These are phyloP conservation scores for Philereme transversata DNA, from an alignment of 2,888 invertebrate genomes.

Conservation along the genomic window DNA sequence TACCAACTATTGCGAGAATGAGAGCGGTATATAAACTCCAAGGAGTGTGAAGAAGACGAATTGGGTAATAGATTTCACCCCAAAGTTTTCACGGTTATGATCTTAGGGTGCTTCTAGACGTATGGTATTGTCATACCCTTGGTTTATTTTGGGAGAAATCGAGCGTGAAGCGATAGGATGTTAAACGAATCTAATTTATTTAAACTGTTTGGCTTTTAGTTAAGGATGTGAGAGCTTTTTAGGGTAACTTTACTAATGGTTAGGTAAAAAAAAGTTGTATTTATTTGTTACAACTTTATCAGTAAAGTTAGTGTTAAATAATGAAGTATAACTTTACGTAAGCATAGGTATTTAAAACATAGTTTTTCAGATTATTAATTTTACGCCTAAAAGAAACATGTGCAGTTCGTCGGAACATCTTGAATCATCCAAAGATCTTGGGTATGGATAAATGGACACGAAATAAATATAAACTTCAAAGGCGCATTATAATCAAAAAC, in stretches of 20 bases:
- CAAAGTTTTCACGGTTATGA: slow-evolving; percentile 62
- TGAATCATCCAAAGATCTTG: slow-evolving; percentile 7
- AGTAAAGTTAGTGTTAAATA: too few species aligned
- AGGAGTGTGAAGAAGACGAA: slow-evolving; percentile 52
- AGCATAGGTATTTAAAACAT: too few species aligned
- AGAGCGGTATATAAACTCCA: slow-evolving; percentile 36
- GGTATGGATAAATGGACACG: slow-evolving; percentile 14
- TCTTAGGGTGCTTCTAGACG: slow-evolving; percentile 59
- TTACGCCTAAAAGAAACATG: too few species aligned
- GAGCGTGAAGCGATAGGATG: slow-evolving; percentile 71
- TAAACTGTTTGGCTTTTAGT: slow-evolving; percentile 36
- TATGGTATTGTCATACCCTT: slow-evolving; percentile 50
- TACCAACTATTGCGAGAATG: slow-evolving; percentile 64
- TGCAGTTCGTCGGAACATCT: too few species aligned
- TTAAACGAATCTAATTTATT: slow-evolving; percentile 61
- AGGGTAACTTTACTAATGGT: slow-evolving; percentile 19
- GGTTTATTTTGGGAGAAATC: slow-evolving; percentile 61
- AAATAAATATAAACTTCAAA: slow-evolving; percentile 26
- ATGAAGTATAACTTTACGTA: too few species aligned
- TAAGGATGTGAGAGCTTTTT: slow-evolving; percentile 18
- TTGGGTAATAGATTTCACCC: slow-evolving; percentile 63
- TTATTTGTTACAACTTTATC: too few species aligned
- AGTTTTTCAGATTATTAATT: too few species aligned
- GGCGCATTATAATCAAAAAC: slow-evolving; percentile 18
- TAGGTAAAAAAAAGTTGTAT: slow-evolving; percentile 5